Percentiles rank a stretch among this genome's conserved stretches.
Evolutionary conservation across 2,797 vertebrate genomes (phyloP).

Genomic region (Anabas testudineus): DNA sequence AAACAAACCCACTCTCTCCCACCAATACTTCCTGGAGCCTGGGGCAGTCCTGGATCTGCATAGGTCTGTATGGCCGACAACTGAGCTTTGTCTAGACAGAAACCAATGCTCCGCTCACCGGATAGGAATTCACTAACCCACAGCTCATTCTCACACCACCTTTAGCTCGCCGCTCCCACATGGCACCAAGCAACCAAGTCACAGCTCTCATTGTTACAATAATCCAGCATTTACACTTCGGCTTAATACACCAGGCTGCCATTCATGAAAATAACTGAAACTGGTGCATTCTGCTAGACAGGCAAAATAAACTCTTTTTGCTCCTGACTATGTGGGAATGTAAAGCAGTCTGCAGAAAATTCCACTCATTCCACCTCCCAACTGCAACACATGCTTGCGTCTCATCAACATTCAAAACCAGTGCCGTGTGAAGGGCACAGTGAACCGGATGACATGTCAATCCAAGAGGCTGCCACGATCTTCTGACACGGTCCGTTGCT

Average conservation of each 20-base stretch:
- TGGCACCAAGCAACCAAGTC: conserved; percentile 50
- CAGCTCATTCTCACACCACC: conserved; percentile 72
- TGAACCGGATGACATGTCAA: conserved; percentile 11
- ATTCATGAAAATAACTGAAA: conserved; percentile 33
- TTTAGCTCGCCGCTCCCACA: conserved; percentile 61
- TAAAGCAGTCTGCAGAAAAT: conserved; percentile 43
- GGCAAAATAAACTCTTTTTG: conserved; percentile 19
- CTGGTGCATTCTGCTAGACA: conserved; percentile 38
- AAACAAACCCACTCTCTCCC: conserved; percentile 53
- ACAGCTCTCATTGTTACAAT: conserved; percentile 60
- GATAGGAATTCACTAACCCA: conserved; percentile 79
- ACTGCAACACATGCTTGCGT: conserved; percentile 26
- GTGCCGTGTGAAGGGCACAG: background rate
- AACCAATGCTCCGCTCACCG: conserved; percentile 75
- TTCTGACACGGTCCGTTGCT: conserved; percentile 5
- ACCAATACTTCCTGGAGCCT: conserved; percentile 73
- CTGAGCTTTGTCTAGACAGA: conserved; percentile 82
- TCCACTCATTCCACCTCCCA: conserved; percentile 45
- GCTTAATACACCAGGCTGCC: conserved; percentile 36
- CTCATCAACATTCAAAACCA: conserved; percentile 6
- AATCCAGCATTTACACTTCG: conserved; percentile 51
- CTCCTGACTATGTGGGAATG: conserved; percentile 13
- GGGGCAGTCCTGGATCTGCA: conserved; percentile 68
- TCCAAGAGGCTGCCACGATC: background rate
- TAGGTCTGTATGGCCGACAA: conserved; percentile 70